Evolutionary conservation across 2,888 invertebrate genomes (phyloP).

Genomic region (Cosmia trapezina): DNA sequence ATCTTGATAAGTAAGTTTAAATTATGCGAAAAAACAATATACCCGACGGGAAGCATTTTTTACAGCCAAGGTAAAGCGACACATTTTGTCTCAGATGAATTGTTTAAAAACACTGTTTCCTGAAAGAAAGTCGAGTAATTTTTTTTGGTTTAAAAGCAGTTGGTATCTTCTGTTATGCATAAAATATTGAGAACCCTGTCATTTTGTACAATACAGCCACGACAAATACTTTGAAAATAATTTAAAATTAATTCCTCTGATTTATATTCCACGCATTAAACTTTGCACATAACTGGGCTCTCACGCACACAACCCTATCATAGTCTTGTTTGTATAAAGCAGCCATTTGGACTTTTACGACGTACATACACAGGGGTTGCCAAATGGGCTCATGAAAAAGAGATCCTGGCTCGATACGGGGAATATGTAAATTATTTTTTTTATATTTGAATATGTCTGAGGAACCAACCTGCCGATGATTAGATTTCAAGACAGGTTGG

Average conservation of each 20-base stretch:
- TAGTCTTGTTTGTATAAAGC: slow-evolving; percentile 75
- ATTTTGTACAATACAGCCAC: background rate
- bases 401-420: slow-evolving; percentile 74
- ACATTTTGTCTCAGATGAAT: slow-evolving; percentile 3
- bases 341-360: slow-evolving; percentile 78
- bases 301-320: slow-evolving; percentile 49
- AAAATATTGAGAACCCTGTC: background rate
- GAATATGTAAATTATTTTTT: slow-evolving; percentile 80
- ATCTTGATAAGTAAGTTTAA: background rate
- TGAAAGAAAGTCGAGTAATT: background rate
- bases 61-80: background rate
- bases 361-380: slow-evolving; percentile 75
- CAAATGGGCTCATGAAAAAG: slow-evolving; percentile 84
- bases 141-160: background rate
- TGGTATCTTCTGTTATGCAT: too few species aligned
- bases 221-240: slow-evolving; percentile 5
- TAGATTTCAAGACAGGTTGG: slow-evolving; percentile 59
- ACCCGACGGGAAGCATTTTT: background rate
- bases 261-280: slow-evolving; percentile 46
- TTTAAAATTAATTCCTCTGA: slow-evolving; percentile 30
- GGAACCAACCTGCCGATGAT: slow-evolving; percentile 67
- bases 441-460: slow-evolving; percentile 68
- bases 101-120: background rate
- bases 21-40: background rate
- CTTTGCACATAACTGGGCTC: slow-evolving; percentile 34